phyloP scores from a whole-genome alignment of 2,888 invertebrate genomes.

The Euplagia quadripunctaria region DNA sequence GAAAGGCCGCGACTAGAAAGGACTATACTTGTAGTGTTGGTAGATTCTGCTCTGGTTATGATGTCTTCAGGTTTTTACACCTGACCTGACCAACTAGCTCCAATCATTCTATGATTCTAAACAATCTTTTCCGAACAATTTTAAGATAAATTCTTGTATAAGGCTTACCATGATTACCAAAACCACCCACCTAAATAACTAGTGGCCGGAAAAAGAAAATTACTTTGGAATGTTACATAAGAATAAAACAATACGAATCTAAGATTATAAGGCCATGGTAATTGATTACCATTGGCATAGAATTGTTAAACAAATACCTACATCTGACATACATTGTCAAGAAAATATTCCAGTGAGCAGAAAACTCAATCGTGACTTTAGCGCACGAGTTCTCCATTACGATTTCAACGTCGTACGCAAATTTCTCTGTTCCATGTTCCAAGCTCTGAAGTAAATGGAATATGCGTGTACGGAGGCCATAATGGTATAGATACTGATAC shows the following conservation, averaged over 20 bases:
- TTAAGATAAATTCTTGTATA: background rate
- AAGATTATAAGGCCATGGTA: conserved; percentile 11
- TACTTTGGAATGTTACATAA: conserved; percentile 19
- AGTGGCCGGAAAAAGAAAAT: conserved; percentile 19
- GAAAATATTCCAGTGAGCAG: conserved; percentile 41
- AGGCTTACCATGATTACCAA: conserved; percentile 2
- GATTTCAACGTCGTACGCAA: conserved; percentile 44
- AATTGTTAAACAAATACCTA: conserved; percentile 34
- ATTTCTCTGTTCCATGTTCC: conserved; percentile 31
- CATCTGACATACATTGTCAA: conserved; percentile 50
- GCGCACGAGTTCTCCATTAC: conserved; percentile 51
- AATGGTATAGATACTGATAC: conserved; percentile 16
- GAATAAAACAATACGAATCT: conserved; percentile 16
- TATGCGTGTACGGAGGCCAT: conserved; percentile 42
- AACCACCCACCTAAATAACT: conserved; percentile 11
- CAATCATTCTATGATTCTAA: background rate
- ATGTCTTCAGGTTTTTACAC: no score
- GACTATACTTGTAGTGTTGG: background rate
- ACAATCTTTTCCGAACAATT: conserved; percentile 19
- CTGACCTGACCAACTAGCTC: background rate
- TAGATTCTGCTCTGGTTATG: no score
- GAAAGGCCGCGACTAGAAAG: background rate
- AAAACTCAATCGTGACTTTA: conserved; percentile 47
- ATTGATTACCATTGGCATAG: conserved; percentile 14
- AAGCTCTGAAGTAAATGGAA: conserved; percentile 41